Conservation (phyloP, 2,888 invertebrate genomes). For the Leucophenga montana region DNA sequence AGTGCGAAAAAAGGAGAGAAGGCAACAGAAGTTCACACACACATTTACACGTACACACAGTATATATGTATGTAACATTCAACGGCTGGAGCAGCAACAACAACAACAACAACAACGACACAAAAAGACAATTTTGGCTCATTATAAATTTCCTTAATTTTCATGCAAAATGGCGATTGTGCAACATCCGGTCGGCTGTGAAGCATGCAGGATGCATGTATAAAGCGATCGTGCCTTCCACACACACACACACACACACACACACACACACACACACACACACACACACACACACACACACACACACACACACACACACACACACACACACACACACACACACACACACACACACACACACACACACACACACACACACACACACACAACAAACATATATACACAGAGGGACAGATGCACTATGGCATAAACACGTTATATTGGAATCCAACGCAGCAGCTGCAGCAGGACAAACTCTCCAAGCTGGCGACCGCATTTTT, state of each 20-base stretch:
- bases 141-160: conserved; percentile 65
- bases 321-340: conserved; percentile 41
- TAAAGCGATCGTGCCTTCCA: conserved; percentile 33
- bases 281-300: conserved; percentile 34
- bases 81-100: background rate
- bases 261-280: conserved; percentile 38
- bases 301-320: conserved; percentile 36
- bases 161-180: conserved; percentile 56
- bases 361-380: conserved; percentile 33
- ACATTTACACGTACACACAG: conserved; percentile 29
- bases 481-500: too few relatives aligned
- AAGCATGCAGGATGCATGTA: conserved; percentile 40
- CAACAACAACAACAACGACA: background rate
- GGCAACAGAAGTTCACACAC: conserved; percentile 25
- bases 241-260: conserved; percentile 39
- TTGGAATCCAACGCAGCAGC: too few relatives aligned
- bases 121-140: conserved; percentile 50
- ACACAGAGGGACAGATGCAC: background rate
- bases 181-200: conserved; percentile 17
- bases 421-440: too few relatives aligned
- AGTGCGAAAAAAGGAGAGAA: conserved; percentile 22
- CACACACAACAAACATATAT: conserved; percentile 40
- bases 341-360: conserved; percentile 35
- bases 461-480: conserved; percentile 21
- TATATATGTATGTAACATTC: conserved; percentile 18